These are phyloP conservation scores for Muschampia plurimacula DNA, from an alignment of 2,888 invertebrate species.

Conservation along the genomic window DNA sequence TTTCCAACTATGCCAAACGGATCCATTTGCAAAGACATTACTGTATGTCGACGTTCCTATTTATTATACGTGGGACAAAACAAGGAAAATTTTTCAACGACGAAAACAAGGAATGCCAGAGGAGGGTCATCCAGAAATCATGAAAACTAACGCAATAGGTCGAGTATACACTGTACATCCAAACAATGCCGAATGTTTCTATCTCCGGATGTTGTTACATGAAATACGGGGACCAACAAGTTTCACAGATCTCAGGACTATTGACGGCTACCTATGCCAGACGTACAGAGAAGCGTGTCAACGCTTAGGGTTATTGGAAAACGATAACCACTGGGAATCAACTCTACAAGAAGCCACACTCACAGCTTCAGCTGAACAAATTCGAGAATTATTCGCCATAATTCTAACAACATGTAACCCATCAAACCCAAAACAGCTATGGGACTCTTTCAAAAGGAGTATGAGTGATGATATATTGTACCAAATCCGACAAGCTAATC, in stretches of 20 bases:
- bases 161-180: slow-evolving; percentile 12
- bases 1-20: slow-evolving; percentile 30
- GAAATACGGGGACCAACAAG: slow-evolving; percentile 3
- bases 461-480: slow-evolving; percentile 33
- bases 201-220: slow-evolving; percentile 8
- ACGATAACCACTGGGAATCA: slow-evolving; percentile 5
- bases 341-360: slow-evolving; percentile 12
- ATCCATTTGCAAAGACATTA: slow-evolving; percentile 24
- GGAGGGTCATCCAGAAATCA: slow-evolving; percentile 49
- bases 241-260: slow-evolving; percentile 1
- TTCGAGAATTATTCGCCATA: slow-evolving; percentile 39
- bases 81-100: slow-evolving; percentile 38
- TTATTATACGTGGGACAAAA: slow-evolving; percentile 23
- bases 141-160: slow-evolving; percentile 34
- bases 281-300: slow-evolving; percentile 19
- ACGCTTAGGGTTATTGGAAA: slow-evolving; percentile 6
- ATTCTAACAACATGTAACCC: slow-evolving; percentile 38
- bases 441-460: slow-evolving; percentile 35
- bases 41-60: slow-evolving; percentile 13
- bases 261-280: slow-evolving; percentile 2
- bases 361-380: slow-evolving; percentile 13
- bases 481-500: slow-evolving; percentile 5
- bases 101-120: slow-evolving; percentile 39
- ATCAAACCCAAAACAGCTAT: slow-evolving; percentile 38
- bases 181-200: slow-evolving; percentile 13